phyloP scores from a whole-genome alignment of 2,797 vertebrate species.

The Enteromius afrohamiltoni region DNA sequence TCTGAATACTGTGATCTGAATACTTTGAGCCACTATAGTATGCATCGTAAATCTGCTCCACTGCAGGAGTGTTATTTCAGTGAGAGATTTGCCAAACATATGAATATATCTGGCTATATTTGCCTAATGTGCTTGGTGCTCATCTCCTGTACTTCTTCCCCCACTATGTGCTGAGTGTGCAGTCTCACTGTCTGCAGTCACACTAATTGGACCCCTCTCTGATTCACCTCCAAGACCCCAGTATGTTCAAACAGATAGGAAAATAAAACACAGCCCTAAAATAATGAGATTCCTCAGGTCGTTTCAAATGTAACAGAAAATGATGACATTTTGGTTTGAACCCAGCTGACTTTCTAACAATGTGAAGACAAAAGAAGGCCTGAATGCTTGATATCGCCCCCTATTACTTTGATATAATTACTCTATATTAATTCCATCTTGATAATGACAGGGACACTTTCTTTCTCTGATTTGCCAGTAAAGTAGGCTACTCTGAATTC shows the following conservation, averaged over 20 bases:
- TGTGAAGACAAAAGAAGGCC: constrained; percentile 73
- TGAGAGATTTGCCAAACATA: constrained; percentile 47
- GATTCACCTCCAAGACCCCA: constrained; percentile 79
- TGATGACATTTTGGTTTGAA: constrained; percentile 84
- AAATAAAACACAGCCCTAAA: constrained; percentile 82
- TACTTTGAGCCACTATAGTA: constrained; percentile 4
- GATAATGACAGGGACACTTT: constrained; percentile 65
- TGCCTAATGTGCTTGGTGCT: constrained; percentile 48
- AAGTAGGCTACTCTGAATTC: constrained; percentile 67
- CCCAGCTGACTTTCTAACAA: constrained; percentile 77
- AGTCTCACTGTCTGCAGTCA: constrained; percentile 76
- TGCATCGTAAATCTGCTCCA: constrained; percentile 31
- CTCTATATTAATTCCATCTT: constrained; percentile 70
- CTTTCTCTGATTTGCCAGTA: constrained; percentile 32
- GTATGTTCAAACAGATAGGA: constrained; percentile 80
- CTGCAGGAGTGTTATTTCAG: constrained; percentile 46
- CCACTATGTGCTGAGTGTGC: constrained; percentile 77
- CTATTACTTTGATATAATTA: constrained; percentile 77
- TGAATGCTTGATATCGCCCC: constrained; percentile 63
- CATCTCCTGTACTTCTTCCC: constrained; percentile 48
- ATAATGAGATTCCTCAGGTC: constrained; percentile 83
- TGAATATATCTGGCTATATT: constrained; percentile 49
- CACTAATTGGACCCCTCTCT: constrained; percentile 82
- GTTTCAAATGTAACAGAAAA: constrained; percentile 80
- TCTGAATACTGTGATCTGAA: constrained; percentile 1